These are phyloP conservation scores for Pristionchus mayeri DNA, from an alignment of 2,888 invertebrate genomes.

Conservation along the genomic window DNA sequence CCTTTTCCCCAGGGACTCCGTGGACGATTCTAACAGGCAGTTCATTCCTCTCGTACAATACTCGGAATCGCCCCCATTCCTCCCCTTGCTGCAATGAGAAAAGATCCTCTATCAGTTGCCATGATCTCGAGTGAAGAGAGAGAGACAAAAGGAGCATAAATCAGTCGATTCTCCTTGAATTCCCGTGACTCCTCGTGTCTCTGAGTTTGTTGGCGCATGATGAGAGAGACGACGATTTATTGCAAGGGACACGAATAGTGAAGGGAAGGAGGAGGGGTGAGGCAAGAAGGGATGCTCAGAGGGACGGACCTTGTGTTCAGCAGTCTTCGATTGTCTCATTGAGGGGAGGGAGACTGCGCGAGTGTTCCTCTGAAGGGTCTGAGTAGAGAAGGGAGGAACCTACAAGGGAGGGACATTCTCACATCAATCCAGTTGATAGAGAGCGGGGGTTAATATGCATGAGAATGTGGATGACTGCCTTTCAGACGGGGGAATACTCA, in stretches of 20 bases:
- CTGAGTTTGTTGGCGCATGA: background rate
- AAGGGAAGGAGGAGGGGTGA: background rate
- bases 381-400: constrained; percentile 59
- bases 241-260: constrained; percentile 3
- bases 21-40: constrained; percentile 29
- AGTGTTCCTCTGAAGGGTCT: constrained; percentile 57
- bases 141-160: background rate
- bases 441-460: no score
- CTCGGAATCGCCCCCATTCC: constrained; percentile 40
- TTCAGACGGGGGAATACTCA: no score
- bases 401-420: no score
- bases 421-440: no score
- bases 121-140: background rate
- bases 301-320: constrained; percentile 33
- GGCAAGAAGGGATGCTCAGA: background rate
- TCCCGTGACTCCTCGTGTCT: constrained; percentile 21
- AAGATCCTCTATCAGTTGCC: no score
- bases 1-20: constrained; percentile 39
- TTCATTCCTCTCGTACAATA: constrained; percentile 40
- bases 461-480: no score
- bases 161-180: background rate
- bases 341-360: constrained; percentile 54
- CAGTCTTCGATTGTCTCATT: constrained; percentile 47
- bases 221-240: background rate
- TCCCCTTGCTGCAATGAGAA: constrained; percentile 27